Conservation (phyloP, 2,113 vertebrate genomes). For the Paralichthys olivaceus region DNA sequence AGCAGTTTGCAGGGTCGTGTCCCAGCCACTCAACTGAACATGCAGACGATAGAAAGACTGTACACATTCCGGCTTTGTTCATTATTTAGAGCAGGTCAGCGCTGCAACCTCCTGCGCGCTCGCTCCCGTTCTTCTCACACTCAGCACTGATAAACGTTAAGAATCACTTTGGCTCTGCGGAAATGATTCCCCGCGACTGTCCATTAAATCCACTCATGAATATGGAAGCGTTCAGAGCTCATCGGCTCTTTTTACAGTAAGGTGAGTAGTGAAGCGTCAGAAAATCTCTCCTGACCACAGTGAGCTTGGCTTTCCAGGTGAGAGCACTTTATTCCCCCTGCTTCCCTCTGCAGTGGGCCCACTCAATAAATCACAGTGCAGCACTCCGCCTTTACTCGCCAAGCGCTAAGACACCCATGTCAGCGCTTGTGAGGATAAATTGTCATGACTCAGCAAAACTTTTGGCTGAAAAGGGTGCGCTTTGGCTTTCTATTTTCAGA, state of each 20-base stretch:
- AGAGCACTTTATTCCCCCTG: slow-evolving; percentile 73
- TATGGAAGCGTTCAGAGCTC: slow-evolving; percentile 76
- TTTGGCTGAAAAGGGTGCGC: slow-evolving; percentile 15
- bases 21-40: slow-evolving; percentile 11
- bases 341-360: slow-evolving; percentile 65
- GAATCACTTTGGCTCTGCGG: slow-evolving; percentile 77
- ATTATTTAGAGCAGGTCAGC: slow-evolving; percentile 54
- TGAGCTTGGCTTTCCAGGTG: slow-evolving; percentile 70
- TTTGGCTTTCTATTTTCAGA: slow-evolving; percentile 28
- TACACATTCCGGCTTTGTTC: slow-evolving; percentile 31
- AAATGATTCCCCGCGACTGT: slow-evolving; percentile 59
- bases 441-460: slow-evolving; percentile 69
- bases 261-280: slow-evolving; percentile 65
- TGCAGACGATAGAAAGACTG: slow-evolving; percentile 16
- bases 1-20: slow-evolving; percentile 39
- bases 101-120: slow-evolving; percentile 31
- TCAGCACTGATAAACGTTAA: slow-evolving; percentile 75
- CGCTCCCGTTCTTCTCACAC: slow-evolving; percentile 71
- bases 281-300: slow-evolving; percentile 62
- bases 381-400: slow-evolving; percentile 56
- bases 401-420: slow-evolving; percentile 54
- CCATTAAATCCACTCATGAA: slow-evolving; percentile 78
- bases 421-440: slow-evolving; percentile 55
- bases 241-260: slow-evolving; percentile 70
- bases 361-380: slow-evolving; percentile 75